Percentiles rank a stretch among this genome's conserved stretches.
These are phyloP conservation scores for Catharus ustulatus DNA, from an alignment of 2,797 vertebrate genomes.

Conservation along the genomic window DNA sequence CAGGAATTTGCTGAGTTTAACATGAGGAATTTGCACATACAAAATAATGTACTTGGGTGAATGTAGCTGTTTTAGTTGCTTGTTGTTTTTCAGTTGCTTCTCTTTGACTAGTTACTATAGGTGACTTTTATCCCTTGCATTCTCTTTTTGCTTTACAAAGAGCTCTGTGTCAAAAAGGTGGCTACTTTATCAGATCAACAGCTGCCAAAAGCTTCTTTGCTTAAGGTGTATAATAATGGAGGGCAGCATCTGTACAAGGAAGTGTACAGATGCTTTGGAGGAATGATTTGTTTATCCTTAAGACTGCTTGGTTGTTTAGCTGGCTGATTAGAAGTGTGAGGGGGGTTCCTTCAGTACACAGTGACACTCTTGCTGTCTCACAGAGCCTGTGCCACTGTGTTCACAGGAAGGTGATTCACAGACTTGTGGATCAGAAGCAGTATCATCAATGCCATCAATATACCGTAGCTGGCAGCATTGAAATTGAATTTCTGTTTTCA, in stretches of 20 bases:
- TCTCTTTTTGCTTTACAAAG: not conserved
- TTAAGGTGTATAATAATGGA: not conserved
- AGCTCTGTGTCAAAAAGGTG: not conserved
- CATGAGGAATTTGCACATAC: not conserved
- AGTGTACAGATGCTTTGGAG: not conserved
- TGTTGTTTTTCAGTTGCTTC: not conserved
- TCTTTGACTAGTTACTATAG: not conserved
- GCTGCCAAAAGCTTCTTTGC: not conserved
- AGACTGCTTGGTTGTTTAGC: not conserved
- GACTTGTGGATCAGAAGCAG: not conserved
- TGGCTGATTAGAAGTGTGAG: not conserved
- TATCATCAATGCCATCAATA: not conserved
- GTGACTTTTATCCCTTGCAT: not conserved
- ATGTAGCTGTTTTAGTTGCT: not conserved
- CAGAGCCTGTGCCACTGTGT: not conserved
- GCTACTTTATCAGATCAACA: not conserved
- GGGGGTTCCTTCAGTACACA: not conserved
- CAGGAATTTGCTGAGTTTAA: not conserved
- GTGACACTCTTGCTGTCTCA: not conserved
- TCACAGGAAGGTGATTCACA: not conserved
- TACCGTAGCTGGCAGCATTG: not conserved
- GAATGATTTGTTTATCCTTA: not conserved
- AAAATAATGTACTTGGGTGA: not conserved
- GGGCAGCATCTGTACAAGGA: not conserved
- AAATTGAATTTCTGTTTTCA: conserved; percentile 38